phyloP scores from a whole-genome alignment of 2,113 vertebrate genomes.

The Mobula hypostoma region DNA sequence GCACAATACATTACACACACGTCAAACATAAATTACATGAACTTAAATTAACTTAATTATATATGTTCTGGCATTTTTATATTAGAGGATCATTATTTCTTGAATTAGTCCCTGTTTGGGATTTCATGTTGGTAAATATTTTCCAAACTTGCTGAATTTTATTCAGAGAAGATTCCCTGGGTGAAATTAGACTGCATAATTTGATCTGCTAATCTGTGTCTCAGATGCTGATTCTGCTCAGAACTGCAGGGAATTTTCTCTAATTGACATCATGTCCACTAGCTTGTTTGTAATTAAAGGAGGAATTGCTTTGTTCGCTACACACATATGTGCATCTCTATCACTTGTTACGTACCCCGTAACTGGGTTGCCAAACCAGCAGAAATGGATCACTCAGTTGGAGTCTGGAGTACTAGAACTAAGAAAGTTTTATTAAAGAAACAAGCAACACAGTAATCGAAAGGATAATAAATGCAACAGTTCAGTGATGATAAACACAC shows the following conservation, averaged over 20 bases:
- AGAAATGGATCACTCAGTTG: too few relatives aligned
- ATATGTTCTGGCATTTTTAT: too few relatives aligned
- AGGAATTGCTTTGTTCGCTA: not conserved
- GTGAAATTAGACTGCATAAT: not conserved
- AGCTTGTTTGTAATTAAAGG: not conserved
- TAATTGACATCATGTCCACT: not conserved
- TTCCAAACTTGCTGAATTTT: not conserved
- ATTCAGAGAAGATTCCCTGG: not conserved
- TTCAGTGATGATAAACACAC: too few relatives aligned
- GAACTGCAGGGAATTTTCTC: not conserved
- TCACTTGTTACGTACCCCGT: too few relatives aligned
- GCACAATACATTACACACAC: too few relatives aligned
- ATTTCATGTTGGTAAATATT: not conserved
- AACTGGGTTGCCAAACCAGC: too few relatives aligned
- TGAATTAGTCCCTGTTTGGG: not conserved
- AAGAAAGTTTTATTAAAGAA: too few relatives aligned
- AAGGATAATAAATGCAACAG: too few relatives aligned
- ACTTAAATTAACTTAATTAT: too few relatives aligned
- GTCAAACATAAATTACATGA: too few relatives aligned
- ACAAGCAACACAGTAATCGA: too few relatives aligned
- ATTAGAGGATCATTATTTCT: not conserved
- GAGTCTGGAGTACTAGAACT: too few relatives aligned
- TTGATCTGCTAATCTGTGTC: not conserved
- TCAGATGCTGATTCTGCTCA: not conserved
- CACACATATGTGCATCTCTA: not conserved